phyloP scores from a whole-genome alignment of 2,888 invertebrate species.

The Megamerina dolium region DNA sequence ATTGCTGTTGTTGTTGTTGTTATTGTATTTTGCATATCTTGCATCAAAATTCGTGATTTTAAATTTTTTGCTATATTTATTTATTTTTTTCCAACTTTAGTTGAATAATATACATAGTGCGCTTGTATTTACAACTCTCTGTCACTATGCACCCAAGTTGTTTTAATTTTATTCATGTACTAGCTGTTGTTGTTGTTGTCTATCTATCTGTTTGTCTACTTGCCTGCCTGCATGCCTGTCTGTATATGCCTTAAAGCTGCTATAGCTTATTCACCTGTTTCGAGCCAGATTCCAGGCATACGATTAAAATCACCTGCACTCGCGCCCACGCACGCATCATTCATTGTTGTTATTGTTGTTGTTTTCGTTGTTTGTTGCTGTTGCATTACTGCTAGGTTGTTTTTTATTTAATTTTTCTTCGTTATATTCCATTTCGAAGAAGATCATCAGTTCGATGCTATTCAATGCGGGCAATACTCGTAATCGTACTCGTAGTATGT shows the following conservation, averaged over 20 bases:
- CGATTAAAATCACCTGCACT: slow-evolving; percentile 46
- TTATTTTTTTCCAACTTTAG: background rate
- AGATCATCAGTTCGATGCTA: too few species aligned
- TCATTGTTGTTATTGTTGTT: slow-evolving; percentile 1
- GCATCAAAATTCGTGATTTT: slow-evolving; percentile 27
- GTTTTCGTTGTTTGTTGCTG: too few species aligned
- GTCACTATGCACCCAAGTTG: background rate
- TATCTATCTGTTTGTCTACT: background rate
- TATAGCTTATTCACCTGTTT: slow-evolving; percentile 39
- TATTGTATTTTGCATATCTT: slow-evolving; percentile 23
- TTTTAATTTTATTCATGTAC: slow-evolving; percentile 5
- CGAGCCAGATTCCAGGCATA: slow-evolving; percentile 45
- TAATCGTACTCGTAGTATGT: too few species aligned
- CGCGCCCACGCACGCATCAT: background rate
- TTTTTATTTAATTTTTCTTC: slow-evolving; percentile 6
- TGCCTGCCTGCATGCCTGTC: too few species aligned
- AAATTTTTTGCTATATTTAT: background rate
- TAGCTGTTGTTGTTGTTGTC: background rate
- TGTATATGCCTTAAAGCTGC: too few species aligned
- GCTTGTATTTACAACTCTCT: too few species aligned
- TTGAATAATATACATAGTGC: too few species aligned
- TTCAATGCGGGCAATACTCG: too few species aligned
- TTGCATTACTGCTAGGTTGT: too few species aligned
- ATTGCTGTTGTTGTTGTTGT: slow-evolving; percentile 9
- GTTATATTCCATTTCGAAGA: too few species aligned